Base-by-base conservation (phyloP, 2,888 invertebrate genomes). In the Drosophila borealis region DNA sequence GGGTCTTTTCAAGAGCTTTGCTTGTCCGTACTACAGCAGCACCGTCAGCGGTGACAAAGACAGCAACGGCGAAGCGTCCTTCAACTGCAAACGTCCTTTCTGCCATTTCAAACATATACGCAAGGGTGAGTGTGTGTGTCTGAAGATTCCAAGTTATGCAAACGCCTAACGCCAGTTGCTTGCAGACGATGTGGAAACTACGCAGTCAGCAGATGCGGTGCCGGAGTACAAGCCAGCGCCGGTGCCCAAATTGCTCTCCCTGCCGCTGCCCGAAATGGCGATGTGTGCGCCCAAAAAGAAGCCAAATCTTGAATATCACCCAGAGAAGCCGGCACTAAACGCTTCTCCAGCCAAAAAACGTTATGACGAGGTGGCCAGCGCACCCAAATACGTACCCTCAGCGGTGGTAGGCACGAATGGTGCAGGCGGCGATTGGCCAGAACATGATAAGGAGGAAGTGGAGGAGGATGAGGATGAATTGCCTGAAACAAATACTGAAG, bases 91-190 rank as follows among this genome's bases (percentile, higher is more conserved):
- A 81, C 94, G 98, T 88, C 97, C 98, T 21, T 97, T 98, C 93
- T 98, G 98, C 93, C 98, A 98, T 93, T 98, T 96, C 92, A 95
- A 96, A 90, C 98, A 98, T 93, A 94, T 95, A 79, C 96, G 95
- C 89, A 96, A 95, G 93, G 96, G 96, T 93, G 80, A 74, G 78
- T 69, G 8, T 45, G 13, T 37, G 13, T 13, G 1, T 17, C 14
- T 10, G 6, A 25, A 36, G n/a, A 39, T 50, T 39, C 34, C 11
- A 42, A 14, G 53, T 48, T 10, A 14, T 49, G 49, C 19, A 39
- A 29, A 13, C n/a, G 5, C 11, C 17, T 61, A 44, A 61, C 9
- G 11, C 39, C 33, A 41, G 25, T 66, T 41, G 14, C 17, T 71
- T 73, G 25, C 42, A 87, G 86, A 89, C 57, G 81, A 85, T 74